A percentile compares a stretch with the other conserved stretches of the same genome.
Evolutionary conservation across 1,140 invertebrate species (phyloP).

Genomic region (Paralvinella palmiformis): DNA sequence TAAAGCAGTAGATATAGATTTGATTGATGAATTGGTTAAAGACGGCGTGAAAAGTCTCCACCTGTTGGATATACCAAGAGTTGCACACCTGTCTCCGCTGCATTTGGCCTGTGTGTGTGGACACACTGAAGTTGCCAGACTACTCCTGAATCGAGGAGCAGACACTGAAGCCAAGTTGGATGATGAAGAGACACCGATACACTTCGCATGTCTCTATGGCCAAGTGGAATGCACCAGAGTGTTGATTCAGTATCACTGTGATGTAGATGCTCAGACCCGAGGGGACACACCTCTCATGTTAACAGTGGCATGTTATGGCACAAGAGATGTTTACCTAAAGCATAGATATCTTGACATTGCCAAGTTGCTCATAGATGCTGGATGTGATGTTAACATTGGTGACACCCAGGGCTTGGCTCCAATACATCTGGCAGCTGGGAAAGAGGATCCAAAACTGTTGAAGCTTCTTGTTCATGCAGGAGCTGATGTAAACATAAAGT

Average conservation of each 20-base stretch:
- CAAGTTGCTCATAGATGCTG: not conserved
- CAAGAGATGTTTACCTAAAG: not conserved
- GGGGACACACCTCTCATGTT: not conserved
- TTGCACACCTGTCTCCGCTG: too few species aligned
- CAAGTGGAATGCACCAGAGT: not conserved
- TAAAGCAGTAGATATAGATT: too few species aligned
- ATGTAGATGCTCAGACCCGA: not conserved
- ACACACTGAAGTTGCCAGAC: too few species aligned
- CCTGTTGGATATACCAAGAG: too few species aligned
- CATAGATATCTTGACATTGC: not conserved
- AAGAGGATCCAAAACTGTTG: slow-evolving; percentile 22
- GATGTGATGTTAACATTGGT: not conserved
- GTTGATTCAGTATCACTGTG: not conserved
- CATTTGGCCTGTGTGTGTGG: too few species aligned
- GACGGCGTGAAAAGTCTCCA: too few species aligned
- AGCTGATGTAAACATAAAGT: slow-evolving; percentile 23
- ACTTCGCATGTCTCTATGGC: not conserved
- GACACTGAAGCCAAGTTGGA: too few species aligned
- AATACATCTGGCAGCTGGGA: slow-evolving; percentile 25
- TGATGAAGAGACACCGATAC: not conserved
- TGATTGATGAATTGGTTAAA: too few species aligned
- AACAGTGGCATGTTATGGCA: not conserved
- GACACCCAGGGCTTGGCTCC: slow-evolving; percentile 19
- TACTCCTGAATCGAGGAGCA: too few species aligned
- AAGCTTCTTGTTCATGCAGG: slow-evolving; percentile 20